Base-by-base conservation (phyloP, 2,797 vertebrate species). In the Zalophus californianus region DNA sequence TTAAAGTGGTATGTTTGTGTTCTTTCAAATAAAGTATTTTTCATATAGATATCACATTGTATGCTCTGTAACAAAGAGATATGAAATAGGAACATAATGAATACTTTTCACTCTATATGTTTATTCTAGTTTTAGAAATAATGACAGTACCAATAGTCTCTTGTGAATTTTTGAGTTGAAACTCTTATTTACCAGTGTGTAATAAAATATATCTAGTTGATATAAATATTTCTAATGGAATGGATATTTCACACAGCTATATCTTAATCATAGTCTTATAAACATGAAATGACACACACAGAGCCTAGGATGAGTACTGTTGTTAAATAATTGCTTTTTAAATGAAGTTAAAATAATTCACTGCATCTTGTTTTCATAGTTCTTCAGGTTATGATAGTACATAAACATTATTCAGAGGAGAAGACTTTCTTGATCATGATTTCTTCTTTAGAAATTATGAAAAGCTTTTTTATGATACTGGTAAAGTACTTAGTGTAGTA, bases 121-220 rank as follows among this genome's bases (percentile, higher is more conserved):
- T 86, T 70, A 88, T 84, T 93, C 38, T 88, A 29, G 21, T 54
- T 90, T 86, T 70, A 91, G 48, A 93, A 79, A 84, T 84, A 88
- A 72, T 84, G 56, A 64, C 5, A 62, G 44, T 78, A 84, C 44
- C 20, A n/a, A 25, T 72, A 73, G 38, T 78, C 10, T 88, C 48
- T 72, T 62, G 7, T 56, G 70, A 88, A 87, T 88, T 83, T 94
- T 70, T 94, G 32, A 54, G 16, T 14, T 72, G 32, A 93, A 73
- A 56, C 16, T 78, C 41, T 58, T 32, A 91, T 86, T 97, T 82
- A 83, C 15, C 27, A 50, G 15, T 72, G 7, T 56, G 1, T 58
- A 56, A 50, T 92, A 58, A 89, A 72, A n/a, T 89, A 66, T 12
- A 18, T 82, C 25, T 90, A 77, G 41, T 58, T 50, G 32, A 83